Base-by-base conservation (phyloP, 2,888 invertebrate genomes). In the Marronus borbonicus region DNA sequence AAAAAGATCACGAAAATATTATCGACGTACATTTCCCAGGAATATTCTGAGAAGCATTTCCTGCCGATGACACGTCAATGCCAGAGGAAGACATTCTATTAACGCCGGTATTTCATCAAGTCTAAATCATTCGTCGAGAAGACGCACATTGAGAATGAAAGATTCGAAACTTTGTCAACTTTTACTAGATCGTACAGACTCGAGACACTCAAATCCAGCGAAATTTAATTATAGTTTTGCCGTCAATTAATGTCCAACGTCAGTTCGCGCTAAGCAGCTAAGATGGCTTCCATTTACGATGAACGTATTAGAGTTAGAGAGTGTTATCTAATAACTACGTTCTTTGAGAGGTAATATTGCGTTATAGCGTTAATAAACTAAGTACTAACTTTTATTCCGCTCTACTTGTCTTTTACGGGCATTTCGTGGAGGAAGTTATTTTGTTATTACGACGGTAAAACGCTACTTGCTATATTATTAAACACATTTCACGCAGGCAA, bases 151-250 rank as follows among this genome's bases (percentile, higher is more conserved):
- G 20, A 68, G 3, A 3, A 44, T 10, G 49, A 49, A 68, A 44
- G 24, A 24, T 49, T 20, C 60, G 24, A 20, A 68, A 49, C 49
- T 49, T 28, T 12, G 44, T 49, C 20, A 49, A 68, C n/a, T 65
- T 65, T n/a, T 44, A 65, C 36, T 65, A 49, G 28, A 8, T 68
- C 17, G 52, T 52, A 52, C 52, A n/a, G n/a, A 14, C 52, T 3
- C 4, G n/a, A 52, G 17, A 17, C 52, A 17, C 52, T 52, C 52
- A 17, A 52, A 52, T 52, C 3, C n/a, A 17, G 17, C 17, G 17
- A 52, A 52, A 65, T 65, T 65, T 65, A 65, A 65, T 65, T 65
- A 65, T 65, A 36, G 52, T 52, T 52, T 52, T 52, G 17, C n/a
- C 52, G 52, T 52, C 52, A 52, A 17, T 17, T 52, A 52, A 52